Conservation (phyloP, 2,113 vertebrate species). For the Egretta garzetta region DNA sequence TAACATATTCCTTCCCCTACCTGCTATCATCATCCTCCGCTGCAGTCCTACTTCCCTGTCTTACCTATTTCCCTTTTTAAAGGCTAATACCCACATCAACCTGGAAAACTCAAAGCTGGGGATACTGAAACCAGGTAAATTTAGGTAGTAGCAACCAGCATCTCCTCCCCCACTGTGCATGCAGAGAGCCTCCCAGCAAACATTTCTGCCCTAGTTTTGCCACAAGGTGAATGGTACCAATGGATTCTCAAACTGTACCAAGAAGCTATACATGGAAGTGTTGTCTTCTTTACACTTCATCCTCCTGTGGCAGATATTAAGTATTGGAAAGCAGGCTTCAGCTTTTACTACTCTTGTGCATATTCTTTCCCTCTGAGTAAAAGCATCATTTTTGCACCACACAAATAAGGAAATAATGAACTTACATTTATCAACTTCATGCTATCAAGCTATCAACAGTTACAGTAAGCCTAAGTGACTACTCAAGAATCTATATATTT, state of each 20-base stretch:
- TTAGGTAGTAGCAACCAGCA: background rate
- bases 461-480: background rate
- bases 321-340: background rate
- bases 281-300: background rate
- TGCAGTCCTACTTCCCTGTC: background rate
- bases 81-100: background rate
- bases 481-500: background rate
- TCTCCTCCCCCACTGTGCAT: background rate
- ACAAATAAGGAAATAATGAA: background rate
- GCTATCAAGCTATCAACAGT: background rate
- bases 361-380: background rate
- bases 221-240: background rate
- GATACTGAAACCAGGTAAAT: background rate
- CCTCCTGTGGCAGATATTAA: background rate
- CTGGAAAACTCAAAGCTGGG: background rate
- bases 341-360: background rate
- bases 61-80: background rate
- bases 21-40: background rate
- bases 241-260: background rate
- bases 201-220: background rate
- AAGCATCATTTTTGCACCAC: background rate
- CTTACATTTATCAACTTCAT: background rate
- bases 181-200: background rate
- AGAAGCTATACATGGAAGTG: background rate
- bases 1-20: background rate